Conservation (phyloP, 2,113 vertebrate species). For the Symphodus melops region DNA sequence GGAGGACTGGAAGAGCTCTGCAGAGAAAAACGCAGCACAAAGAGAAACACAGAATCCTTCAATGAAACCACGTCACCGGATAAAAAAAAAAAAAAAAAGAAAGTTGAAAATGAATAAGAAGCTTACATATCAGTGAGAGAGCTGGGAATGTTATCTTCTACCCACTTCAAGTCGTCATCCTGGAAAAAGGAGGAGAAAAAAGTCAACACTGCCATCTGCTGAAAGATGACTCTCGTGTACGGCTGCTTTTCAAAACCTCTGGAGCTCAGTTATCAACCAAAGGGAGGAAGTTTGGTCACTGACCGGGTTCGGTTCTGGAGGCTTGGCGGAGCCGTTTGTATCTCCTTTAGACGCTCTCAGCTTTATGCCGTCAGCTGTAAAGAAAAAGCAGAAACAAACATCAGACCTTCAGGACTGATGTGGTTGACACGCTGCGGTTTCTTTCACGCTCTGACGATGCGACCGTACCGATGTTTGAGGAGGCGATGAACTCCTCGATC, state of each 20-base stretch:
- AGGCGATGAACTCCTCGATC: slow-evolving; percentile 87
- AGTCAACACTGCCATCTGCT: slow-evolving; percentile 71
- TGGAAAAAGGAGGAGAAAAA: slow-evolving; percentile 51
- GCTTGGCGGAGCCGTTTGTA: slow-evolving; percentile 84
- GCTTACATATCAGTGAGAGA: slow-evolving; percentile 86
- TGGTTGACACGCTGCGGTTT: neutral
- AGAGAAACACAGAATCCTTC: neutral
- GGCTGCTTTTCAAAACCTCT: neutral
- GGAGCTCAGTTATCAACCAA: neutral
- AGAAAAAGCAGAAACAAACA: neutral
- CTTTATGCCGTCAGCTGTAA: slow-evolving; percentile 89
- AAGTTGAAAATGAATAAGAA: slow-evolving; percentile 14
- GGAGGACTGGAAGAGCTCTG: slow-evolving; percentile 85
- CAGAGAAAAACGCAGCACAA: slow-evolving; percentile 28
- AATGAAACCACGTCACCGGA: neutral
- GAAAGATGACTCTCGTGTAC: slow-evolving; percentile 18
- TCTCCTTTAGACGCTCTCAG: slow-evolving; percentile 83
- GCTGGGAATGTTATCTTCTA: slow-evolving; percentile 87
- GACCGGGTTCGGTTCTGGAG: slow-evolving; percentile 79
- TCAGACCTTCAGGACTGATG: neutral
- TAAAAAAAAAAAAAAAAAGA: too few species aligned
- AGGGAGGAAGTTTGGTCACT: slow-evolving; percentile 63
- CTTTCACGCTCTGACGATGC: neutral
- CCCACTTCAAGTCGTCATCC: slow-evolving; percentile 89
- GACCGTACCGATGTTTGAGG: slow-evolving; percentile 83